These are phyloP conservation scores for Molossus molossus DNA, from an alignment of 2,797 vertebrate species.

Conservation along the genomic window DNA sequence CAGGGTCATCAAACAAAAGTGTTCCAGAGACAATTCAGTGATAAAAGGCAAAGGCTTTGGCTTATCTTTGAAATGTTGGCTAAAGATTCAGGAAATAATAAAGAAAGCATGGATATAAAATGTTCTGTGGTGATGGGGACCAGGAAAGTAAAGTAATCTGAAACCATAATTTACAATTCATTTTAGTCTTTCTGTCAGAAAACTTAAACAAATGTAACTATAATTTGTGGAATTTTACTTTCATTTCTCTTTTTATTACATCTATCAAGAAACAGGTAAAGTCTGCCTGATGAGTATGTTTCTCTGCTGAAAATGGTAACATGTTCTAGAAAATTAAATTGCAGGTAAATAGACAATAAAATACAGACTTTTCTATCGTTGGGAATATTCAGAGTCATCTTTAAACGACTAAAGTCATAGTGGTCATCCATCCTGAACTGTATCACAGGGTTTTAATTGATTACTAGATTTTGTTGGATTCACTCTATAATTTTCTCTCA, in stretches of 20 bases:
- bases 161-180: constrained; percentile 61
- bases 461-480: constrained; percentile 39
- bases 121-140: background rate
- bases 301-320: background rate
- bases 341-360: background rate
- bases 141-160: constrained; percentile 10
- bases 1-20: background rate
- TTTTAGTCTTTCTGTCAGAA: constrained; percentile 44
- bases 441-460: background rate
- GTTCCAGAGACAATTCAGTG: background rate
- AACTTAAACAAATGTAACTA: constrained; percentile 9
- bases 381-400: background rate
- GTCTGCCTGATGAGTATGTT: background rate
- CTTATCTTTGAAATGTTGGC: constrained; percentile 6
- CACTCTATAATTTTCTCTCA: constrained; percentile 50
- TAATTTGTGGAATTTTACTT: constrained; percentile 31
- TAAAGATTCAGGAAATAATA: constrained; percentile 30
- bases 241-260: background rate
- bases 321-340: constrained; percentile 5
- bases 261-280: background rate
- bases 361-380: background rate
- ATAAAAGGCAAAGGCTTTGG: background rate
- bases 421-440: background rate
- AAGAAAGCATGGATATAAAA: constrained; percentile 2
- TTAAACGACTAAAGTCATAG: constrained; percentile 1